Percentiles rank a stretch among this genome's conserved stretches.
phyloP scores from a whole-genome alignment of 2,113 vertebrate species.

The Elaphurus davidianus region DNA sequence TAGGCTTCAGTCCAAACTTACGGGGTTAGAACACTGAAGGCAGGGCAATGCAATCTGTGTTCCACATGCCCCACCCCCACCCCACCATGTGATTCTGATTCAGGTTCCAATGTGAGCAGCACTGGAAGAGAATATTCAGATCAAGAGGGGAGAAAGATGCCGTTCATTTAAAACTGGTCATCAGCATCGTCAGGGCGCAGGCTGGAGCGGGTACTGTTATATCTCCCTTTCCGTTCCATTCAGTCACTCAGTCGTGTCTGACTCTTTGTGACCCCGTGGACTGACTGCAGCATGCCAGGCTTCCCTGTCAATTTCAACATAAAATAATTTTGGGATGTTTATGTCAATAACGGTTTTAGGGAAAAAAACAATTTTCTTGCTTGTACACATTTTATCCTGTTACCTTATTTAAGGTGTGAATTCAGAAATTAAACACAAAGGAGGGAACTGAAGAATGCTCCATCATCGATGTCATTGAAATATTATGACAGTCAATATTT shows the following conservation, averaged over 20 bases:
- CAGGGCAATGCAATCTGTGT: rapidly evolving
- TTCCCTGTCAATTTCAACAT: not conserved
- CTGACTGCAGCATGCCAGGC: not conserved
- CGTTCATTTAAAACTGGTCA: not conserved
- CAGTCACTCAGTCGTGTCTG: not conserved
- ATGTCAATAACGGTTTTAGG: not conserved
- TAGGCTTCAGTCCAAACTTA: not conserved
- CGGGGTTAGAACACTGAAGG: not conserved
- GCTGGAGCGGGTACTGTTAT: not conserved
- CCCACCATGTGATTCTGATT: not conserved
- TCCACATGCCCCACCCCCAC: not conserved
- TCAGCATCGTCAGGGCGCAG: not conserved
- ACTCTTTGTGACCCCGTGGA: not conserved
- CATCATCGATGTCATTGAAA: not conserved
- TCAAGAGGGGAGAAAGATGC: not conserved
- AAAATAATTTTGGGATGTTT: not conserved
- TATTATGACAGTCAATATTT: not conserved
- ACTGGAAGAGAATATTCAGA: not conserved
- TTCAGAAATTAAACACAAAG: not conserved
- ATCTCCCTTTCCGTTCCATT: not conserved
- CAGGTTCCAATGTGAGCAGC: not conserved
- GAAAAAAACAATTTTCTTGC: not conserved
- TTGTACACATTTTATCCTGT: not conserved
- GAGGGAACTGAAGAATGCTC: not conserved
- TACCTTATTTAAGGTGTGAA: not conserved